Conservation (phyloP, 2,888 invertebrate species). For the Drymonia ruficornis region DNA sequence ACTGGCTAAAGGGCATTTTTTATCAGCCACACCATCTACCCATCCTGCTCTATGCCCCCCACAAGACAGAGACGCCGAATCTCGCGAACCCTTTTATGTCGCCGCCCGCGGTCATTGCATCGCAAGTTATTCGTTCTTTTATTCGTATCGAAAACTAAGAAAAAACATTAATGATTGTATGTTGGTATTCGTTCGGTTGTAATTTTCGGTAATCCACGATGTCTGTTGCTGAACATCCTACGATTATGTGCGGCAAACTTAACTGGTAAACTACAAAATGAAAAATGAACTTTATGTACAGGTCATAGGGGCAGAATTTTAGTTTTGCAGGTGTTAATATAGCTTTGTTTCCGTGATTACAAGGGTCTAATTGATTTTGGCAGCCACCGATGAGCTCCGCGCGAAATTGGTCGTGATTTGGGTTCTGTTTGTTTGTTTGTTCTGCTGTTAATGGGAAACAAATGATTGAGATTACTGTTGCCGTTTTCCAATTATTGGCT, state of each 20-base stretch:
- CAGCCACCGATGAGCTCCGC: conserved; percentile 66
- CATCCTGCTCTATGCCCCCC: conserved; percentile 40
- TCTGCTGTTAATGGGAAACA: conserved; percentile 47
- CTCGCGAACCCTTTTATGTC: conserved; percentile 74
- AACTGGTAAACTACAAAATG: conserved; percentile 7
- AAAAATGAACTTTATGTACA: conserved; percentile 10
- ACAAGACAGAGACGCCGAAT: conserved; percentile 50
- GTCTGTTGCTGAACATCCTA: conserved; percentile 61
- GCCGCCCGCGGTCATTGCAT: conserved; percentile 75
- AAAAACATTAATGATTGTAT: conserved; percentile 58
- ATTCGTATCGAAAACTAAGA: conserved; percentile 77
- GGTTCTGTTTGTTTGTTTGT: conserved; percentile 49
- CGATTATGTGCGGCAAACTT: conserved; percentile 54
- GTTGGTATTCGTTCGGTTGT: conserved; percentile 68
- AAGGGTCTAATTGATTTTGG: conserved; percentile 77
- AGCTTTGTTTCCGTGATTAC: conserved; percentile 55
- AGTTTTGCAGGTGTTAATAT: neutral
- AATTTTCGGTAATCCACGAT: conserved; percentile 74
- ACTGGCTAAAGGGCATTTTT: conserved; percentile 69
- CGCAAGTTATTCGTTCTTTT: conserved; percentile 69
- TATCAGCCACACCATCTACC: conserved; percentile 51
- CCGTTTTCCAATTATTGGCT: conserved; percentile 49
- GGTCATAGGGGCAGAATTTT: conserved; percentile 27
- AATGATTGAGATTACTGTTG: conserved; percentile 43
- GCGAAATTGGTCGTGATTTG: conserved; percentile 61